Evolutionary conservation across 2,113 vertebrate genomes (phyloP).

Genomic region (Ceyx margarethae): DNA sequence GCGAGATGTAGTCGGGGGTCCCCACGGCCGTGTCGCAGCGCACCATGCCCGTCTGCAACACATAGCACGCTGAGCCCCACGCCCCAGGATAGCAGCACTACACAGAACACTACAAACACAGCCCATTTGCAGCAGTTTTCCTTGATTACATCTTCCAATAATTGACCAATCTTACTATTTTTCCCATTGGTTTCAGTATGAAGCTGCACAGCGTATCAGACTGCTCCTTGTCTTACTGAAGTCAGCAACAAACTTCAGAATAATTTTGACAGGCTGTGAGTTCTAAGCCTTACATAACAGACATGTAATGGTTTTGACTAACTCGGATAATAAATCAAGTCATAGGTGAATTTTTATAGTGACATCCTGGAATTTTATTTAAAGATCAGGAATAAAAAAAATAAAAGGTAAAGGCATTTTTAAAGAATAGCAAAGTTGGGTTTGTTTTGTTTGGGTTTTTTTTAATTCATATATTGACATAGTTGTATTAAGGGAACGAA

Average conservation of each 20-base stretch:
- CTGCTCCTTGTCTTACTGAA: background rate
- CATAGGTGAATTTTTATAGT: background rate
- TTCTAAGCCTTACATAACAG: background rate
- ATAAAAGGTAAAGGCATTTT: background rate
- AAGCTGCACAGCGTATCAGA: background rate
- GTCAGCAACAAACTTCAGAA: background rate
- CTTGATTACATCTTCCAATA: background rate
- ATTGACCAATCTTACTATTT: background rate
- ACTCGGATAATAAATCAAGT: background rate
- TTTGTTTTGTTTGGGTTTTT: background rate
- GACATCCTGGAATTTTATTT: background rate
- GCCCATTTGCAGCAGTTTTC: background rate
- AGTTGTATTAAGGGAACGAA: background rate
- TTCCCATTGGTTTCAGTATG: background rate
- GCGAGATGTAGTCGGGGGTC: slow-evolving; percentile 96
- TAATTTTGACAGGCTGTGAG: background rate
- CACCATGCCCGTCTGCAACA: slow-evolving; percentile 92
- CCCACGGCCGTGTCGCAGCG: slow-evolving; percentile 96
- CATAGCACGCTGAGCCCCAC: too few relatives aligned
- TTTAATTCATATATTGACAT: background rate
- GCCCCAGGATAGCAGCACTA: too few relatives aligned
- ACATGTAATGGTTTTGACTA: background rate
- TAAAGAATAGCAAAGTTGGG: background rate
- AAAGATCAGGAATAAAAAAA: background rate
- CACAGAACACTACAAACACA: too few relatives aligned